Base-by-base conservation (phyloP, 2,113 vertebrate genomes). In the Dromaius novaehollandiae region DNA sequence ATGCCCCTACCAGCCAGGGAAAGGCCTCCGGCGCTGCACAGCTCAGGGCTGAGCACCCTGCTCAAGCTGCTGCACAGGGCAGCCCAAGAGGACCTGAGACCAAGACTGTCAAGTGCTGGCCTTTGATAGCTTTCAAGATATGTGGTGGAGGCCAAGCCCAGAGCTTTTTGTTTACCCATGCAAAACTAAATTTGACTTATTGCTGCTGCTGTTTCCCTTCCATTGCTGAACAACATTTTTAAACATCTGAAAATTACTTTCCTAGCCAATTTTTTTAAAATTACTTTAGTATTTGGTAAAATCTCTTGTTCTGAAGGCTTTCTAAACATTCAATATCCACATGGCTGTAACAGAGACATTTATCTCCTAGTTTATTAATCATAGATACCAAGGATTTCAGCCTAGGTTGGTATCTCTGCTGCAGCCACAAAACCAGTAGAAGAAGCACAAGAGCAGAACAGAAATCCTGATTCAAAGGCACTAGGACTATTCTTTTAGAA, bases 21-120 rank as follows among this genome's bases (percentile, higher is more conserved):
- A 2, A 1, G 21, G 61, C 7, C 46, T 42, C 30, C 48, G 36
- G 32, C 0, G 1, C 24, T 2, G 2, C 5, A 6, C 30, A 32
- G 36, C 51, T 84, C 34, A 34, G 58, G 21, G 11, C 3, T 22
- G 68, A 48, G 44, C 66, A 48, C 42, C 21, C 13, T 32, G 28
- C 40, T 24, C 18, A 8, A 25, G 30, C 48, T 70, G 3, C 46
- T 44, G 32, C 64, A 5, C 28, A 48, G 38, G 53, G 48, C 51
- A 42, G 32, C 14, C 56, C 34, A 42, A 32, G 46, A 50, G 65
- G 50, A 28, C 15, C 44, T 18, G 64, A 82, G 38, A 16, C 44
- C 6, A 56, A 32, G 28, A 13, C 13, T 32, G 13, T 40, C 26
- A 11, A 64, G 53, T 7, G 15, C 46, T 60, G 22, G 10, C 48